Conservation (phyloP, 1,140 invertebrate genomes). For the Goniozus legneri region DNA sequence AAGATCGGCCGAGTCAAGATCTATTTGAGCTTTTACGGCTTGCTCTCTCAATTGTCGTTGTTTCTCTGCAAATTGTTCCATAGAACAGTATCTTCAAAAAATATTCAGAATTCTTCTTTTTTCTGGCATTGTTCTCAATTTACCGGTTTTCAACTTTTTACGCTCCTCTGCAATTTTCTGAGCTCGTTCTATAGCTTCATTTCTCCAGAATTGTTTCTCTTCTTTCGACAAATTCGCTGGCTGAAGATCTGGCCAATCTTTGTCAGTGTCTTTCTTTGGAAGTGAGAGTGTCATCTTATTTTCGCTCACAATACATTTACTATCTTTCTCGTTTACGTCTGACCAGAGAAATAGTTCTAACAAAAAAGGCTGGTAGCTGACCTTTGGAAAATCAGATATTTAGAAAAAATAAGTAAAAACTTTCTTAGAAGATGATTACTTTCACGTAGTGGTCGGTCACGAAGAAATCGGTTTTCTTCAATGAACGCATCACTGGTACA, state of each 20-base stretch:
- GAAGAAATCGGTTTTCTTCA: conserved; percentile 62
- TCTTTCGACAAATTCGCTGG: conserved; percentile 50
- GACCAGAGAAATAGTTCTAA: conserved; percentile 64
- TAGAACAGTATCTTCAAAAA: too few species aligned
- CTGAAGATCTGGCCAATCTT: conserved; percentile 60
- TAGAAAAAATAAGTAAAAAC: neutral
- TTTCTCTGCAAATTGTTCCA: conserved; percentile 40
- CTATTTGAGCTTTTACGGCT: conserved; percentile 62
- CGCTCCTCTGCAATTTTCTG: conserved; percentile 51
- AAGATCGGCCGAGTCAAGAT: conserved; percentile 55
- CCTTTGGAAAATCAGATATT: conserved; percentile 40
- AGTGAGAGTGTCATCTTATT: conserved; percentile 61
- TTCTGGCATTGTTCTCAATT: too few species aligned
- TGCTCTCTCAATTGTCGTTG: conserved; percentile 49
- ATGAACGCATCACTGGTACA: conserved; percentile 56
- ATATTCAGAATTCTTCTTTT: too few species aligned
- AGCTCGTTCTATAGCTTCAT: conserved; percentile 52
- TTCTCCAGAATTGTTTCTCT: conserved; percentile 56
- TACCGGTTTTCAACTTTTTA: conserved; percentile 55
- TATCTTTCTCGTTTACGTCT: conserved; percentile 56
- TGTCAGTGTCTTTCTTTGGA: conserved; percentile 52
- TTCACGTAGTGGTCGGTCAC: conserved; percentile 63
- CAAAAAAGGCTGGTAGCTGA: conserved; percentile 63
- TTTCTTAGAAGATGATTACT: conserved; percentile 32
- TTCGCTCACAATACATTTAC: conserved; percentile 58